Percentiles rank a stretch among this genome's conserved stretches.
These are phyloP conservation scores for Danio rerio DNA, from an alignment of 2,113 vertebrate genomes.

Conservation along the genomic window DNA sequence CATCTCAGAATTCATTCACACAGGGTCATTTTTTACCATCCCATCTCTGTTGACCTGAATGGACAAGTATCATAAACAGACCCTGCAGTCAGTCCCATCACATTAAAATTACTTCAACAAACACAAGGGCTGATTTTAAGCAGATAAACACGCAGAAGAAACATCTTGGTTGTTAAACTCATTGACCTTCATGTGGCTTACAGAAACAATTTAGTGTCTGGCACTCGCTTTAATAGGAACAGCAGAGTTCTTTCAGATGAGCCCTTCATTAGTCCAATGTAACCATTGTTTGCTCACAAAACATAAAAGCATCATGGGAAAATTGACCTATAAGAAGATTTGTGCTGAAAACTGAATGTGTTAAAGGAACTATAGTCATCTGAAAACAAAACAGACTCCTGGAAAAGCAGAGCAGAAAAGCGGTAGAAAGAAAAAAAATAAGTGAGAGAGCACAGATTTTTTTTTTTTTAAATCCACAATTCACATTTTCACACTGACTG, in stretches of 20 bases:
- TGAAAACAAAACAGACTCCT: slow-evolving; percentile 33
- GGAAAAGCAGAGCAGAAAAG: neutral
- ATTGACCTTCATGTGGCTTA: neutral
- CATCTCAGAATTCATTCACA: slow-evolving; percentile 1
- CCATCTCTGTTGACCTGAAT: slow-evolving; percentile 17
- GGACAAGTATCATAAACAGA: neutral
- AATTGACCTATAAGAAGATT: slow-evolving; percentile 4
- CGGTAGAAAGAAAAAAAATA: slow-evolving; percentile 13
- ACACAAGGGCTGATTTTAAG: slow-evolving; percentile 1
- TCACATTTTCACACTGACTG: slow-evolving; percentile 42
- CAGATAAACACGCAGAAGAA: slow-evolving; percentile 33
- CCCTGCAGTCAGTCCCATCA: slow-evolving; percentile 17
- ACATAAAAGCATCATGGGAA: slow-evolving; percentile 20
- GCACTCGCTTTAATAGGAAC: neutral
- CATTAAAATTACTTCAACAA: slow-evolving; percentile 15
- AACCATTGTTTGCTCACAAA: slow-evolving; percentile 23
- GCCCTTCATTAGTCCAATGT: slow-evolving; percentile 9
- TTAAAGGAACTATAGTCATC: slow-evolving; percentile 24
- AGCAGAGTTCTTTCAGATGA: slow-evolving; percentile 5
- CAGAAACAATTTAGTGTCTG: neutral
- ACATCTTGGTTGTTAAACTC: slow-evolving; percentile 25
- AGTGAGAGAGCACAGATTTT: slow-evolving; percentile 34
- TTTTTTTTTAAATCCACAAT: slow-evolving; percentile 14
- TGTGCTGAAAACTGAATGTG: slow-evolving; percentile 27
- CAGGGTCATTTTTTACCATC: neutral